Evolutionary conservation across 2,113 vertebrate species (phyloP).

Genomic region (Otus sunia): DNA sequence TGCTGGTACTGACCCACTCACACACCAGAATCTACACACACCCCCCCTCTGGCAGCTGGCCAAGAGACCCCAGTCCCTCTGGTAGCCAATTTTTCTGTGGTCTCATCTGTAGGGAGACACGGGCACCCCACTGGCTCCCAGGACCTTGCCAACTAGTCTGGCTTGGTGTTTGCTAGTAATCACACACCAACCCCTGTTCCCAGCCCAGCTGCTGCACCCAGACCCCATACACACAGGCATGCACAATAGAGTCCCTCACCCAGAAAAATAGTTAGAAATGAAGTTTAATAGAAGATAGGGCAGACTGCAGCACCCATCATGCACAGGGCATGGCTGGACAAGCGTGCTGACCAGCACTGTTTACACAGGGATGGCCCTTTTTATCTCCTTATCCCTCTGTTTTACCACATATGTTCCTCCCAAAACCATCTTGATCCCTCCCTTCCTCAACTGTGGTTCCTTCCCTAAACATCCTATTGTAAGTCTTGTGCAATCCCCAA

Average conservation of each 20-base stretch:
- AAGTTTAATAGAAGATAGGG: not conserved
- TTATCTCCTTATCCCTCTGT: not conserved
- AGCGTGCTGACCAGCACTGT: not conserved
- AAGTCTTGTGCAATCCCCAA: not conserved
- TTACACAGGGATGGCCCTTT: not conserved
- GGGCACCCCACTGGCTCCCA: fast-evolving
- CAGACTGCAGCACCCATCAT: not conserved
- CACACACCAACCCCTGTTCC: not conserved
- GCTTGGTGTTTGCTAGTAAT: not conserved
- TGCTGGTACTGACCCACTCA: not conserved
- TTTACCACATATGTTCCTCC: not conserved
- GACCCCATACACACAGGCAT: not conserved
- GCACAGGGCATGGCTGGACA: not conserved
- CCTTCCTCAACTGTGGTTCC: not conserved
- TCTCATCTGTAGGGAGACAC: not conserved
- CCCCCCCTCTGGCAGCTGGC: not conserved
- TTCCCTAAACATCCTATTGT: not conserved
- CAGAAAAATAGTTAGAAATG: not conserved
- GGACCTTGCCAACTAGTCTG: not conserved
- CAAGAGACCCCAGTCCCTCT: not conserved
- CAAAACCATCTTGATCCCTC: not conserved
- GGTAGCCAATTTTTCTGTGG: not conserved
- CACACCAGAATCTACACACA: not conserved
- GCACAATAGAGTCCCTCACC: too few species aligned
- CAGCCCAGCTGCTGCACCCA: not conserved